A percentile compares a stretch with the other conserved stretches of the same genome.
Conservation (phyloP, 2,113 vertebrate genomes). For the Petrocephalus zakoni region DNA sequence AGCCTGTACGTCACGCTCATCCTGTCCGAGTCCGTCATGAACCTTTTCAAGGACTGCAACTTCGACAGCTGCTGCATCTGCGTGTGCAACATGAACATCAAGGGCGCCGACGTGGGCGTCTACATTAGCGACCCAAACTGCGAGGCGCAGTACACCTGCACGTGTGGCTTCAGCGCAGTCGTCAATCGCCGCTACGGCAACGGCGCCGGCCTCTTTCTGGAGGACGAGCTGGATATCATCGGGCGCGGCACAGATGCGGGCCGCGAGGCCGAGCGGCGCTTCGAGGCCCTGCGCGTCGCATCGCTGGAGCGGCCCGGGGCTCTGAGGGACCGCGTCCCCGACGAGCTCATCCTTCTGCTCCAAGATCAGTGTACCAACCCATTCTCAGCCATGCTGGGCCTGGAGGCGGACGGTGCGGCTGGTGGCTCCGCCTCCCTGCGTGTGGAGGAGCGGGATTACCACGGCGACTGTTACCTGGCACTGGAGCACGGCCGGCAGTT, state of each 20-base stretch:
- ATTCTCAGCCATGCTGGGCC: constrained; percentile 81
- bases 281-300: constrained; percentile 77
- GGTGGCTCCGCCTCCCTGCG: constrained; percentile 65
- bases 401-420: constrained; percentile 61
- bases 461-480: constrained; percentile 92
- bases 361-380: constrained; percentile 97
- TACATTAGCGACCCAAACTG: constrained; percentile 87
- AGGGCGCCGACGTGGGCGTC: constrained; percentile 91
- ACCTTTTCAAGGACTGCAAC: constrained; percentile 97
- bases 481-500: constrained; percentile 96
- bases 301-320: constrained; percentile 69
- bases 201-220: constrained; percentile 89
- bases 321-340: constrained; percentile 76
- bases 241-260: constrained; percentile 85
- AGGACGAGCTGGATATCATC: constrained; percentile 96
- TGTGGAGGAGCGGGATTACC: constrained; percentile 90
- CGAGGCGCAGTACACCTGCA: constrained; percentile 84
- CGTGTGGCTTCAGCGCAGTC: constrained; percentile 93
- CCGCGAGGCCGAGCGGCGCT: constrained; percentile 87
- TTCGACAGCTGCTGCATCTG: constrained; percentile 99
- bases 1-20: constrained; percentile 98
- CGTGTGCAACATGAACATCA: constrained; percentile 98
- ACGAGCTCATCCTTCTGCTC: constrained; percentile 86
- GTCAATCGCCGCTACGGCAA: constrained; percentile 95
- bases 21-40: constrained; percentile 95